Percentiles rank a stretch among this genome's conserved stretches.
Conservation (phyloP, 1,140 invertebrate species). For the Papilio aristodemus region DNA sequence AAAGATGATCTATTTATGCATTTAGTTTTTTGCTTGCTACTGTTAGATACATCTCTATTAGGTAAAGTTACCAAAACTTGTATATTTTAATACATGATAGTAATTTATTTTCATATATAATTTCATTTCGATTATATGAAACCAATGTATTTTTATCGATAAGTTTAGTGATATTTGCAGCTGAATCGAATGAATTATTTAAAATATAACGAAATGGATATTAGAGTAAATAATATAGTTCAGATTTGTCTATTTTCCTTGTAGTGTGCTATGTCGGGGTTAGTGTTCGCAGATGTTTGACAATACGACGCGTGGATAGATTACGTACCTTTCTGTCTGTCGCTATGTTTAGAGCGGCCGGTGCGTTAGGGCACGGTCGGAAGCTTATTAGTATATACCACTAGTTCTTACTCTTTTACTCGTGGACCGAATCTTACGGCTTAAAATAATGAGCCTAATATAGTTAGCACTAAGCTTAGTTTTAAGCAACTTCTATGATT, state of each 20-base stretch:
- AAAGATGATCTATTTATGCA: background rate
- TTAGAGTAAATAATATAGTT: constrained; percentile 51
- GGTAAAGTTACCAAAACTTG: constrained; percentile 52
- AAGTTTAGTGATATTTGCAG: constrained; percentile 58
- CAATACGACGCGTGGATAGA: constrained; percentile 58
- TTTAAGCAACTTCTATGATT: constrained; percentile 54
- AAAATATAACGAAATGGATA: constrained; percentile 41
- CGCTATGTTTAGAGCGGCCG: constrained; percentile 15
- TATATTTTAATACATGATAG: constrained; percentile 46
- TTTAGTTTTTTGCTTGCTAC: constrained; percentile 29
- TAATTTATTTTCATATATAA: constrained; percentile 67
- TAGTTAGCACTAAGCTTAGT: constrained; percentile 56
- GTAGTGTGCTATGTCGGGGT: constrained; percentile 67
- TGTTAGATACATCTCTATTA: constrained; percentile 35
- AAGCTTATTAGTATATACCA: constrained; percentile 50
- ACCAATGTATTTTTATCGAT: constrained; percentile 36
- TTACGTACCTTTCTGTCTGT: constrained; percentile 38
- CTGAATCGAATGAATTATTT: constrained; percentile 59
- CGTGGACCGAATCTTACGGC: constrained; percentile 60
- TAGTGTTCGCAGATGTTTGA: constrained; percentile 57
- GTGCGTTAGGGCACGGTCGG: constrained; percentile 29
- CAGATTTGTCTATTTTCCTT: constrained; percentile 70
- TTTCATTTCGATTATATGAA: constrained; percentile 52
- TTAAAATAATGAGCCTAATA: constrained; percentile 57
- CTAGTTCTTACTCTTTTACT: constrained; percentile 55